phyloP scores from a whole-genome alignment of 2,113 vertebrate genomes.

The Microtus richardsoni region DNA sequence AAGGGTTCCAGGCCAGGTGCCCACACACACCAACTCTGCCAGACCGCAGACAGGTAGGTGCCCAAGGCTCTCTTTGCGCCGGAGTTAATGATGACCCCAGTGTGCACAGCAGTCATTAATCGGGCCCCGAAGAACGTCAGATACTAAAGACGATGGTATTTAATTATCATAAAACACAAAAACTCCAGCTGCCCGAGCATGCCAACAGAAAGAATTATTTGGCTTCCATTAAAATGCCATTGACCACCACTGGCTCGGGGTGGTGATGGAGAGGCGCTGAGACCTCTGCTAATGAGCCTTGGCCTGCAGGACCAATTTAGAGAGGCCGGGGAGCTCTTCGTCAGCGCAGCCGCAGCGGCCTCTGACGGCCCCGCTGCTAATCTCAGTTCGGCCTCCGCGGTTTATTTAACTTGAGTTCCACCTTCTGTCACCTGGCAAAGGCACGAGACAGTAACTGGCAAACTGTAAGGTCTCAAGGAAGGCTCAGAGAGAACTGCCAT shows the following conservation, averaged over 20 bases:
- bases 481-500: background rate
- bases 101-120: constrained; percentile 69
- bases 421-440: constrained; percentile 28
- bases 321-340: constrained; percentile 70
- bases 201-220: constrained; percentile 77
- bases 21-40: background rate
- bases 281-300: constrained; percentile 83
- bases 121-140: constrained; percentile 66
- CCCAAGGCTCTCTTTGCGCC: background rate
- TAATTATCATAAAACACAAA: constrained; percentile 76
- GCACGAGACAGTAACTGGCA: background rate
- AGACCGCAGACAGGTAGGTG: background rate
- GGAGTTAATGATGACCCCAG: constrained; percentile 56
- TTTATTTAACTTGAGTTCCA: background rate
- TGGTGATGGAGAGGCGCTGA: constrained; percentile 67
- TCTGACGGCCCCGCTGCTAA: constrained; percentile 40
- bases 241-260: constrained; percentile 70
- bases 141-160: constrained; percentile 75
- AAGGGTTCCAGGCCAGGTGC: background rate
- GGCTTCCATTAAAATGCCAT: constrained; percentile 84
- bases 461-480: background rate
- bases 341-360: constrained; percentile 16
- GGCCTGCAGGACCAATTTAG: constrained; percentile 70
- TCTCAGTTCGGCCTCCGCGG: constrained; percentile 27
- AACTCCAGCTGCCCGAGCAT: constrained; percentile 68